Base-by-base conservation (phyloP, 2,888 invertebrate species). In the Galeruca laticollis region DNA sequence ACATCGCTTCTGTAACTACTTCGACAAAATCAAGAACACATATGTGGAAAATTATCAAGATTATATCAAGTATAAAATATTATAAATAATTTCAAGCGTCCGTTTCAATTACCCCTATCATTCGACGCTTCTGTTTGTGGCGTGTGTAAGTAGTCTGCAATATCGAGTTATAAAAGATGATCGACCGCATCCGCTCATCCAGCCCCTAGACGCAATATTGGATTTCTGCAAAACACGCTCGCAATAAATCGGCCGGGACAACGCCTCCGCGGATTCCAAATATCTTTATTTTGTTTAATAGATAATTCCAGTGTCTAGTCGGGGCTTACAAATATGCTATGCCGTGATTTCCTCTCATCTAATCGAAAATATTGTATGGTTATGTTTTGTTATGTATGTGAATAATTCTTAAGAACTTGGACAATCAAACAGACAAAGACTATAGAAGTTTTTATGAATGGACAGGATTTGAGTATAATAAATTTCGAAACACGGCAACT, bases 91-190 rank as follows among this genome's bases (percentile, higher is more conserved):
- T 8, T 8, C 9, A 47, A 47, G 15, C 15, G 8, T 15, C 15
- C 1, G 9, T n/a, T 8, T 15, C 15, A 47, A 15, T 47, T 9
- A 1, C 18, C 8, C 0, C 47, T 15, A 15, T 47, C 15, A 8
- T 9, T 33, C 15, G 56, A 18, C 35, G 56, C 18, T 15, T 31
- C 35, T 35, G 56, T 2, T 15, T 18, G 52, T 63, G 37, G 40
- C 62, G 62, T 63, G 62, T 63, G 26, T 62, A 54, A 54, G 52
- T 20, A 63, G 40, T 40, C 37, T 13, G 37, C 52, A 62, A 63
- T 63, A 63, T 63, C 62, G 54, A 21, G 62, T 63, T 52, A 40
- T 63, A 63, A 52, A 63, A 62, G 61, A 62, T 63, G 52, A 54
- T 63, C 52, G 52, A 63, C 62, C 52, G 15, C 40, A 54, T 52